Percentiles rank a stretch among this genome's conserved stretches.
Evolutionary conservation across 2,797 vertebrate species (phyloP).

Genomic region (Miichthys miiuy): DNA sequence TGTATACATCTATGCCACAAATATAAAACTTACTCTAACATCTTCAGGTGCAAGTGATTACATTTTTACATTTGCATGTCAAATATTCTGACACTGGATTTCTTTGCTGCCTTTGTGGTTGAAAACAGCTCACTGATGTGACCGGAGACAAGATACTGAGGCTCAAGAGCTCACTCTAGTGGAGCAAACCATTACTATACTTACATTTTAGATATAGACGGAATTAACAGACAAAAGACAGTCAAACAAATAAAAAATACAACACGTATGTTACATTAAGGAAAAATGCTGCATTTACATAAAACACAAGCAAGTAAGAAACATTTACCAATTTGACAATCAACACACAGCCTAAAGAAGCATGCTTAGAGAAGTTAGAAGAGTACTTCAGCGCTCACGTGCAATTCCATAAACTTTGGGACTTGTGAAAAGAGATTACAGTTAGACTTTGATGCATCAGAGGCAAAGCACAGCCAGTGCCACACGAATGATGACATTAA

Average conservation of each 20-base stretch:
- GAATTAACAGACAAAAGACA: not conserved
- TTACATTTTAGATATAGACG: not conserved
- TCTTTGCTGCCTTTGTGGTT: not conserved
- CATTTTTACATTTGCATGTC: not conserved
- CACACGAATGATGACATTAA: too few species aligned
- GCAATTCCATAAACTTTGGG: too few species aligned
- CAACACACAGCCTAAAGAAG: too few species aligned
- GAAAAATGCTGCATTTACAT: not conserved
- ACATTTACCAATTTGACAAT: too few species aligned
- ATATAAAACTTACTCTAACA: not conserved
- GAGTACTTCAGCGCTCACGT: too few species aligned
- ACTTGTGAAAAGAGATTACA: too few species aligned
- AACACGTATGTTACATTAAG: too few species aligned
- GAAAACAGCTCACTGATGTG: not conserved
- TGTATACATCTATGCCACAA: not conserved
- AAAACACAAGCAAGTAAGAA: not conserved
- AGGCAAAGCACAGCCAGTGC: too few species aligned
- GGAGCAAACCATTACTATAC: slow-evolving; percentile 25
- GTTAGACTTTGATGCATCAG: too few species aligned
- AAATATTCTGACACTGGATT: not conserved
- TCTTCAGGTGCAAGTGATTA: not conserved
- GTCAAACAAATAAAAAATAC: not conserved
- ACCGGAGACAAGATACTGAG: not conserved
- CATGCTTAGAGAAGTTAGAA: too few species aligned
- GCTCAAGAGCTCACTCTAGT: slow-evolving; percentile 64